phyloP scores from a whole-genome alignment of 2,888 invertebrate species.

The Mycalesis mineus region DNA sequence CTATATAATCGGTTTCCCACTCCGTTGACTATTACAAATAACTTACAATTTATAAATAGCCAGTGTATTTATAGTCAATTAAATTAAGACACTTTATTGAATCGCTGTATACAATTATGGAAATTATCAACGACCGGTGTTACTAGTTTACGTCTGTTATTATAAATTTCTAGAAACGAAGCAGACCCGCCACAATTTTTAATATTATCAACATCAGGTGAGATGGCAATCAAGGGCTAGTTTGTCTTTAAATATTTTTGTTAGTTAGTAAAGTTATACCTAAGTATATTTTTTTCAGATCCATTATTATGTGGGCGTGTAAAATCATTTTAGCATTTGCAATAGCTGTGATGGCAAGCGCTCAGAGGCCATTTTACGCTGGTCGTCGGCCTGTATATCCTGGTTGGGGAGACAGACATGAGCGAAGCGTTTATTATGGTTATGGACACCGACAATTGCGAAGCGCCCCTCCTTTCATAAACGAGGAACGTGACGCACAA shows the following conservation, averaged over 20 bases:
- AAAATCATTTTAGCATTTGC: constrained; percentile 14
- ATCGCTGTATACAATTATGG: neutral
- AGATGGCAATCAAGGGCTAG: no score
- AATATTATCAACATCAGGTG: no score
- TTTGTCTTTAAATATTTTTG: no score
- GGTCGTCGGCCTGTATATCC: constrained; percentile 55
- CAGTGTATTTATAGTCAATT: neutral
- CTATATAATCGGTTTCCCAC: neutral
- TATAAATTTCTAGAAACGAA: neutral
- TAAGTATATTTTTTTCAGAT: constrained; percentile 7
- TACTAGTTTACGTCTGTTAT: neutral
- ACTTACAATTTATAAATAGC: neutral
- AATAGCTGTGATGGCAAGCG: constrained; percentile 28
- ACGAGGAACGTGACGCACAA: constrained; percentile 62
- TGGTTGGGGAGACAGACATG: no score
- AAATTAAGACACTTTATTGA: neutral
- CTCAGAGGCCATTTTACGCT: constrained; percentile 83
- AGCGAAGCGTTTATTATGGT: no score
- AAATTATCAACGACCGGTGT: neutral
- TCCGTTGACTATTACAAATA: neutral
- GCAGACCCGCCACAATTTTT: no score
- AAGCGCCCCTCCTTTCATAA: no score
- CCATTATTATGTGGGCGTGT: constrained; percentile 18
- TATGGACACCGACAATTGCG: no score
- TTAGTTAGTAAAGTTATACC: no score